Evolutionary conservation across 2,888 invertebrate species (phyloP).

Genomic region (Ommatoiulus sabulosus): DNA sequence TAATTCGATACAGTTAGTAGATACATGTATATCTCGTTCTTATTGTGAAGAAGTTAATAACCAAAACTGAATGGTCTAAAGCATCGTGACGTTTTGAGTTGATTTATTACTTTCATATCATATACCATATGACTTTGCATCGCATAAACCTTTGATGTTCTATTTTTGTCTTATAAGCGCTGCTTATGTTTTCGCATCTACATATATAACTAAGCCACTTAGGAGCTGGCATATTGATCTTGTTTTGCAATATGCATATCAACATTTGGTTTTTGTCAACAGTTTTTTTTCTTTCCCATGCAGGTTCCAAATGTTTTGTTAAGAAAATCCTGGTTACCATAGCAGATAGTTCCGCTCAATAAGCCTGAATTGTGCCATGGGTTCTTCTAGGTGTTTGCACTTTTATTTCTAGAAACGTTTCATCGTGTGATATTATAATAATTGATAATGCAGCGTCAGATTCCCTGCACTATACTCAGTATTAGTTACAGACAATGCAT

Average conservation of each 20-base stretch:
- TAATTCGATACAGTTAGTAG: background rate
- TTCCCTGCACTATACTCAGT: too few relatives aligned
- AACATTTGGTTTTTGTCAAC: constrained; percentile 35
- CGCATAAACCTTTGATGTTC: constrained; percentile 2
- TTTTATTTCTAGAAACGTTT: background rate
- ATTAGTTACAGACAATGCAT: too few relatives aligned
- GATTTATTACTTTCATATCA: background rate
- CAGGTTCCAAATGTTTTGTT: background rate
- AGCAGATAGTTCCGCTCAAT: too few relatives aligned
- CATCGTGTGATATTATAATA: background rate
- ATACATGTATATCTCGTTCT: background rate
- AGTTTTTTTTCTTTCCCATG: background rate
- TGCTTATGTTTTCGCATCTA: constrained; percentile 8
- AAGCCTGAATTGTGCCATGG: background rate
- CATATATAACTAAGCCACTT: background rate
- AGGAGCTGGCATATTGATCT: constrained; percentile 22
- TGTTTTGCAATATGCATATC: constrained; percentile 37
- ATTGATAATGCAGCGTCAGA: background rate
- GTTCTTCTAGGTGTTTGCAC: background rate
- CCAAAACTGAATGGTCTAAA: background rate
- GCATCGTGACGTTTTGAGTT: background rate
- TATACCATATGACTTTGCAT: background rate
- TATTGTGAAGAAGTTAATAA: background rate
- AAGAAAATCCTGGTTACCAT: background rate
- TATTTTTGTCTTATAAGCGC: background rate